These are phyloP conservation scores for Argya squamiceps DNA, from an alignment of 2,797 vertebrate genomes.

Conservation along the genomic window DNA sequence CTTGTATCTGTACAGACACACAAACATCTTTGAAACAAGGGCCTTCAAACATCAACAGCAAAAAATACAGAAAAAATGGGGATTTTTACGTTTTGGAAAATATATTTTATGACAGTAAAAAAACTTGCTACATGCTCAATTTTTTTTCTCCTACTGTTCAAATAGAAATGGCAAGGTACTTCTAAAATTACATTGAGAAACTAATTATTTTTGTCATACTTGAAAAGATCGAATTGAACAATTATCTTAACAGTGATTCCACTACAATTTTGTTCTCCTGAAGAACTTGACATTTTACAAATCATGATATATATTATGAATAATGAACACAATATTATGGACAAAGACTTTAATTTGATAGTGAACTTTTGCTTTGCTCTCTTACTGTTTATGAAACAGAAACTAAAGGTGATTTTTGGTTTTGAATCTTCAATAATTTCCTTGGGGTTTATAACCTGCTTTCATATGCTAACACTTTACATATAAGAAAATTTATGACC, in stretches of 20 bases:
- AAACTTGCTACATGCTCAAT: background rate
- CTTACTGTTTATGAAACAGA: background rate
- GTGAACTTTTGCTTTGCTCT: background rate
- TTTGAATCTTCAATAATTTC: background rate
- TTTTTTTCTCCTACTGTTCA: background rate
- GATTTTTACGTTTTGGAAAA: background rate
- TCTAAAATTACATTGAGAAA: background rate
- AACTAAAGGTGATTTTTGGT: background rate
- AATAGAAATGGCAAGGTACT: background rate
- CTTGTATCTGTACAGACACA: background rate
- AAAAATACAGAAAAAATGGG: rapidly evolving
- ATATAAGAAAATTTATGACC: background rate
- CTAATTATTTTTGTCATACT: background rate
- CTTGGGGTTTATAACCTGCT: background rate
- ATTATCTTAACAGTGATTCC: background rate
- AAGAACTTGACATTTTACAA: background rate
- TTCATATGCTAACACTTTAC: background rate
- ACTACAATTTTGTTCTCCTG: background rate
- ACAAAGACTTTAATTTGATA: background rate
- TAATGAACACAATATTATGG: background rate
- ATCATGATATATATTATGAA: background rate
- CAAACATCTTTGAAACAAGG: background rate
- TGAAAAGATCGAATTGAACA: background rate
- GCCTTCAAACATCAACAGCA: background rate
- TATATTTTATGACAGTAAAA: background rate